Base-by-base conservation (phyloP, 2,113 vertebrate genomes). In the Loxodonta africana region DNA sequence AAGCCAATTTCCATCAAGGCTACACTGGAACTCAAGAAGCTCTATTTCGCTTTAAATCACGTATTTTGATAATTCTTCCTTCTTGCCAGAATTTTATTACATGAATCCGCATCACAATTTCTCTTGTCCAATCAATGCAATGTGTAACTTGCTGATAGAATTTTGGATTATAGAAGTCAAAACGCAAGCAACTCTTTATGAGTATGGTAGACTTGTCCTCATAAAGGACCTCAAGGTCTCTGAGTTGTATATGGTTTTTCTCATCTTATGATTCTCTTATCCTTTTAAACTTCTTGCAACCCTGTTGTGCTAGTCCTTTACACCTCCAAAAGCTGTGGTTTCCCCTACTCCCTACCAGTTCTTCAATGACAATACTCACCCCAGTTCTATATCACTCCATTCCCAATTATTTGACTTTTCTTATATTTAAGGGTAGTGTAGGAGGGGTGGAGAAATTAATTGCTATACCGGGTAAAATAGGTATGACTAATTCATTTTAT, bases 341-440 rank as follows among this genome's bases (percentile, higher is more conserved):
- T 17, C 60, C 5, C 14, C 18, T 74, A 3, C 12, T 41, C 3
- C 3, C 6, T 21, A 30, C 14, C 20, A 8, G 26, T 9, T n/a
- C 37, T 20, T 84, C 60, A 46, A 1, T 15, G 25, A 18, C 23
- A 46, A n/a, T 84, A 5, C 15, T 12, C n/a, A 57, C 0, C 0
- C 11, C 67, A 53, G 9, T 44, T 90, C n/a, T 83, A 15, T 33
- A 26, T 46, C 11, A 1, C 21, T 78, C 7, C 26, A 71, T 41
- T 83, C 62, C 67, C 18, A 26, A 18, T 0, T 30, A 23, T 57
- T 65, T 80, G 30, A 76, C 15, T 60, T 89, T 89, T 94, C 88
- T 62, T 11, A 53, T 8, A 74, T 33, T 51, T 15, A 0, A 6
- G 1, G 44, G 3, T 33, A 8, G 9, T 51, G 33, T 0, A 67